Base-by-base conservation (phyloP, 2,888 invertebrate species). In the Malacosoma neustria region DNA sequence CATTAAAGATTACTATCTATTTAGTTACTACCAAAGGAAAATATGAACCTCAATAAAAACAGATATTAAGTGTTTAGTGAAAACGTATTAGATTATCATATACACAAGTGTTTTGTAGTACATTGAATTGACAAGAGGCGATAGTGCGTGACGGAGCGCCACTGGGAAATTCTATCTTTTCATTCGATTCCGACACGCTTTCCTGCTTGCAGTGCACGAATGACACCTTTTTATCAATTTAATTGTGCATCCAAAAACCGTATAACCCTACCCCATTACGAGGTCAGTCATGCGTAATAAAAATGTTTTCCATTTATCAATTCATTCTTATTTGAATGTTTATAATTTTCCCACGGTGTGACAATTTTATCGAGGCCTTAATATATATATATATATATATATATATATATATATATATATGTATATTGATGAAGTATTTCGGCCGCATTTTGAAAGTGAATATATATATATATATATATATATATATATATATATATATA, bases 91-190 rank as follows among this genome's bases (percentile, higher is more conserved):
- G 11, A 29, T 34, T 13, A 29, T 13, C n/a, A 30, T 12, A 22
- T n/a, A 35, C n/a, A 35, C 4, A 30, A 29, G 7, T 32, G 13
- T 11, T 30, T n/a, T 11, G 14, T 4, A 29, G 13, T 13, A 22
- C 4, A 22, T 12, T 39, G 46, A 46, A 47, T 46, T 47, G 57
- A 50, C 41, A 57, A 48, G 2, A 33, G 31, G 33, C 41, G 42
- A 56, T 57, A 46, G 51, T 49, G 39, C 54, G 45, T 49, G 36
- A 30, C 41, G 36, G 39, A 47, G 46, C 50, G 45, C 45, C 48
- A 46, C 43, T 48, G 50, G 48, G 46, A 58, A 58, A 57, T 51
- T 53, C 48, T 50, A 47, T 42, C 42, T 39, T n/a, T n/a, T n/a
- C n/a, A n/a, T 47, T 50, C 12, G 15, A 33, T 13, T 32, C 32